Evolutionary conservation across 2,888 invertebrate genomes (phyloP).

Genomic region (Linnaemya vulpina): DNA sequence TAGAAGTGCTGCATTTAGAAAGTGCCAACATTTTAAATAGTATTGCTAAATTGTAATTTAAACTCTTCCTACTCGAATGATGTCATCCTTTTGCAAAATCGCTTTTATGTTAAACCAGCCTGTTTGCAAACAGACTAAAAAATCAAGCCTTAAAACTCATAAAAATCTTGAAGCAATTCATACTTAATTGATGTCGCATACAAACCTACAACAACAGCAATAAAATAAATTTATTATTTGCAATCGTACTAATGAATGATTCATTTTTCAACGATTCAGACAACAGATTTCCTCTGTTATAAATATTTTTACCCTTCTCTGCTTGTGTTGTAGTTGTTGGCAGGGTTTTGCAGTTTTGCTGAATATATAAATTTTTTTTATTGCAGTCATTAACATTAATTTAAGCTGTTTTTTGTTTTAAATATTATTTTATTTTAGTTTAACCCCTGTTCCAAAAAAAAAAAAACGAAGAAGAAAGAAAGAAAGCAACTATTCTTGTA

Average conservation of each 20-base stretch:
- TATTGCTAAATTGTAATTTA: not conserved
- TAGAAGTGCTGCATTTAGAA: no score
- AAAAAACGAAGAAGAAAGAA: no score
- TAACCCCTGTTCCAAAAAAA: not conserved
- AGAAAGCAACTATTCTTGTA: not conserved
- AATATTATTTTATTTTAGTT: slow-evolving; percentile 13
- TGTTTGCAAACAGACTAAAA: not conserved
- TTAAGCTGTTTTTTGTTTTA: slow-evolving; percentile 32
- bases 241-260: slow-evolving; percentile 56
- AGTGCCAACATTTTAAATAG: no score
- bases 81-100: slow-evolving; percentile 11
- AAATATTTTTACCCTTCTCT: not conserved
- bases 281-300: slow-evolving; percentile 62
- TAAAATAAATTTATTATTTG: slow-evolving; percentile 20
- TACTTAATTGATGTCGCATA: slow-evolving; percentile 55
- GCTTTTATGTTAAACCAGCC: not conserved
- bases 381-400: slow-evolving; percentile 69
- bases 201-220: not conserved
- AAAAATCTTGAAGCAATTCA: slow-evolving; percentile 45
- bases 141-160: slow-evolving; percentile 11
- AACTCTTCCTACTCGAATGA: not conserved
- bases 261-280: slow-evolving; percentile 61
- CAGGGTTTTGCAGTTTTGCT: slow-evolving; percentile 46
- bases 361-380: slow-evolving; percentile 48
- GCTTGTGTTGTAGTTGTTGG: slow-evolving; percentile 19